Evolutionary conservation across 2,113 vertebrate species (phyloP), one percentile per base, ranked within the genome.

Genomic region (Paratilapia polleni): DNA sequence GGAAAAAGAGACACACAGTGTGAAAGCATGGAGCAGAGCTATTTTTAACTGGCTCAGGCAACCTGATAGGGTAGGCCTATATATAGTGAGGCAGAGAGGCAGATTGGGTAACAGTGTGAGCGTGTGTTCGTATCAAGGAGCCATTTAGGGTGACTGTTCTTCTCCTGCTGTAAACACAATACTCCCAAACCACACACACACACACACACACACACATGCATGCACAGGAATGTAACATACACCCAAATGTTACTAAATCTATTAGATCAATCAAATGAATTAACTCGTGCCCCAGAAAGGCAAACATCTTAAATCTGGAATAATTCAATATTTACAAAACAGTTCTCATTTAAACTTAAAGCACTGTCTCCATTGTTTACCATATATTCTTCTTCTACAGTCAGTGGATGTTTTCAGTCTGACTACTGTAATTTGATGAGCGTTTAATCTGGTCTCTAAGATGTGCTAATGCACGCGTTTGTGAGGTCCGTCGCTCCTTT

Each of bases 21-120:
- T 87, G 78, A 76, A 83, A 77, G 82, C 64, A 81, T 73, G 66
- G 87, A 78, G 83, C 83, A 34, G 80, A 57, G 85, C 81, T 94
- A 94, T 94, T 93, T 94, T 90, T 93, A 93, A 84, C 89, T 62
- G 4, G 15, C 64, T 63, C 78, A 22, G 60, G 85, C 85, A 86
- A 88, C 73, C 87, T 91, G 88, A 90, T 89, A 85, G 89, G 85
- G 78, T 85, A 92, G 73, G 24, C 81, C 88, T 93, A 93, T 84
- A 92, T 90, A 91, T 93, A 93, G 92, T 19, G 78, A 63, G 20
- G 83, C 84, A 85, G 80, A 84, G 82, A 84, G 31, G 81, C 79
- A 87, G 86, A 80, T 92, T 74, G 87, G 88, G 78, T 93, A 80
- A 89, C 85, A 2, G 5, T 62, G 70, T 62, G 49, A 26, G 54